phyloP scores from a whole-genome alignment of 2,888 invertebrate species.

The Spicauda simplicius region DNA sequence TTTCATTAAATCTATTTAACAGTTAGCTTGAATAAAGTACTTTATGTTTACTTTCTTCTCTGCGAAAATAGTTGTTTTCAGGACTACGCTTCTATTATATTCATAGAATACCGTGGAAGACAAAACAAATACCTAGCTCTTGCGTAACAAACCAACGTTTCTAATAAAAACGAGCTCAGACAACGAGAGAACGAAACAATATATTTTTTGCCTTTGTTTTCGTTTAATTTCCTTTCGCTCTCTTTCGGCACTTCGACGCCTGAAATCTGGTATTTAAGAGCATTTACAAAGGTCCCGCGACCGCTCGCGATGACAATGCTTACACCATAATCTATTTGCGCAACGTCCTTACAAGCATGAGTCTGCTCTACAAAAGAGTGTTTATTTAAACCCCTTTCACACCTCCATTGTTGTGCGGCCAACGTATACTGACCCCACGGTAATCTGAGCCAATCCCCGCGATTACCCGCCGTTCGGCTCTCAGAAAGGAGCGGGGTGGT shows the following conservation, averaged over 20 bases:
- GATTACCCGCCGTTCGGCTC: slow-evolving; percentile 38
- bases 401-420: slow-evolving; percentile 74
- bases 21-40: too few species aligned
- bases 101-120: too few species aligned
- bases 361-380: slow-evolving; percentile 77
- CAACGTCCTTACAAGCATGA: slow-evolving; percentile 67
- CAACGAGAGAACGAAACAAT: too few species aligned
- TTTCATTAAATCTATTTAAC: too few species aligned
- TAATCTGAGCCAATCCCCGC: slow-evolving; percentile 47
- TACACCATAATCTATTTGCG: slow-evolving; percentile 78
- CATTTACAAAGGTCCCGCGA: slow-evolving; percentile 36
- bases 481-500: slow-evolving; percentile 43
- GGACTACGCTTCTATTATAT: too few species aligned
- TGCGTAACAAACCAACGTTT: too few species aligned
- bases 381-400: slow-evolving; percentile 83
- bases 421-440: slow-evolving; percentile 52
- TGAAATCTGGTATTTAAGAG: slow-evolving; percentile 40
- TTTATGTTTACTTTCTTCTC: too few species aligned
- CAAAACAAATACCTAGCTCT: too few species aligned
- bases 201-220: slow-evolving; percentile 28
- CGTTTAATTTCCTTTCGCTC: slow-evolving; percentile 28
- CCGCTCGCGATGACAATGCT: slow-evolving; percentile 58
- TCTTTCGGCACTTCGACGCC: slow-evolving; percentile 7
- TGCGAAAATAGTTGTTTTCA: too few species aligned
- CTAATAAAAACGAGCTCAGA: too few species aligned